Evolutionary conservation across 1,140 invertebrate genomes (phyloP), one percentile per base, ranked within the genome.

Genomic region (Oreohelix idahoensis): DNA sequence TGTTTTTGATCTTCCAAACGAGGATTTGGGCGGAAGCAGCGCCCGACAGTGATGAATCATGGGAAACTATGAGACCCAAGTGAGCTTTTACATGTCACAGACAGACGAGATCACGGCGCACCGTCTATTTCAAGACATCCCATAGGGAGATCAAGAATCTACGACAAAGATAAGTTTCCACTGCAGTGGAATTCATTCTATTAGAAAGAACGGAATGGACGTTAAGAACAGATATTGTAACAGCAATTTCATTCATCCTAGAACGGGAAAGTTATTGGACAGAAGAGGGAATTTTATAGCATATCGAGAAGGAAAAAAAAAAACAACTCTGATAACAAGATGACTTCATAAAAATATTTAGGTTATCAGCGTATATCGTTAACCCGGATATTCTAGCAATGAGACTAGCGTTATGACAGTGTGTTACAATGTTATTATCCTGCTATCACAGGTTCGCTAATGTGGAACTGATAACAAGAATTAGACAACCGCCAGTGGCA

Each of bases 31-130:
- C 32, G 51, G 77, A 45, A 79, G 42, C 35, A 11, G 0, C 10
- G 51, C 2, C 32, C 35, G 8, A 39, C 53, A 38, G 4, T 79
- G 77, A 79, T 79, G 77, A 79, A 79, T 79, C 77, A 79, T 66
- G 63, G 77, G 77, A 79, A 23, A 38, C 38, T 79, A 36, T 38
- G 35, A 53, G 77, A 66, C 58, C 77, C 77, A 36, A 63, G 32
- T 39, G 77, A 39, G 77, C 63, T 39, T 38, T 63, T 8, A 15
- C 17, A 36, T 35, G 77, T 51, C 63, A 45, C 35, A 79, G 38
- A 53, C 23, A 39, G 77, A 39, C 1, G 32, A 79, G 77, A 66
- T 79, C 51, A 32, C 36, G 53, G 63, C 36, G 26, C 26, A 5
- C 58, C 39, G 58, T 66, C 77, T 39, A 79, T 66, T 66, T 79